phyloP scores from a whole-genome alignment of 1,140 invertebrate genomes.

The Hypothenemus hampei region DNA sequence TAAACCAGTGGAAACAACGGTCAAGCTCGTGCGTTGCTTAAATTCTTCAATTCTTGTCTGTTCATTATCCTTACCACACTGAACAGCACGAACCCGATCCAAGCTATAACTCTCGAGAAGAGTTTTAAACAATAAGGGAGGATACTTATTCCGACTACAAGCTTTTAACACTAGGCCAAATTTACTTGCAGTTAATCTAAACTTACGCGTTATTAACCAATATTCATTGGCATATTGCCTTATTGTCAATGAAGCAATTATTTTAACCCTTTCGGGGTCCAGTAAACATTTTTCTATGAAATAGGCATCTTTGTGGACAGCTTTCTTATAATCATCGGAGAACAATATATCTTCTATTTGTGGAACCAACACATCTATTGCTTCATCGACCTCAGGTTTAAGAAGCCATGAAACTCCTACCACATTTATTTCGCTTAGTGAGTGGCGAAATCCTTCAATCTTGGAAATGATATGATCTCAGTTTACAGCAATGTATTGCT shows the following conservation, averaged over 20 bases:
- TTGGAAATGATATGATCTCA: background rate
- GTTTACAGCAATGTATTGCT: background rate
- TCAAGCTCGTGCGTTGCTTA: too few relatives aligned
- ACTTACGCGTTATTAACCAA: background rate
- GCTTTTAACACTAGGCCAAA: background rate
- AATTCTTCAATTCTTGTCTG: too few relatives aligned
- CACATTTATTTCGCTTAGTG: background rate
- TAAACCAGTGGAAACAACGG: too few relatives aligned
- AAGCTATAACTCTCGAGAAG: constrained; percentile 5
- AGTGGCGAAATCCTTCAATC: background rate
- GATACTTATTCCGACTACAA: background rate
- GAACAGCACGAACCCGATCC: too few relatives aligned
- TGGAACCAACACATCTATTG: background rate
- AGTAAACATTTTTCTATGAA: background rate
- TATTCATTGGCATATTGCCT: background rate
- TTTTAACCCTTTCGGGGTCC: background rate
- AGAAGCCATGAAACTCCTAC: background rate
- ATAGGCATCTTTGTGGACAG: background rate
- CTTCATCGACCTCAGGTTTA: background rate
- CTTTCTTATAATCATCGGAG: background rate
- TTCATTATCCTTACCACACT: too few relatives aligned
- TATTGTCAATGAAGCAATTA: background rate
- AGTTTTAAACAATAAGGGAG: background rate
- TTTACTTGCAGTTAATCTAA: background rate
- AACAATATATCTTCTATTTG: background rate